Evolutionary conservation across 2,888 invertebrate species (phyloP).

Genomic region (Drosophila imparisetae): DNA sequence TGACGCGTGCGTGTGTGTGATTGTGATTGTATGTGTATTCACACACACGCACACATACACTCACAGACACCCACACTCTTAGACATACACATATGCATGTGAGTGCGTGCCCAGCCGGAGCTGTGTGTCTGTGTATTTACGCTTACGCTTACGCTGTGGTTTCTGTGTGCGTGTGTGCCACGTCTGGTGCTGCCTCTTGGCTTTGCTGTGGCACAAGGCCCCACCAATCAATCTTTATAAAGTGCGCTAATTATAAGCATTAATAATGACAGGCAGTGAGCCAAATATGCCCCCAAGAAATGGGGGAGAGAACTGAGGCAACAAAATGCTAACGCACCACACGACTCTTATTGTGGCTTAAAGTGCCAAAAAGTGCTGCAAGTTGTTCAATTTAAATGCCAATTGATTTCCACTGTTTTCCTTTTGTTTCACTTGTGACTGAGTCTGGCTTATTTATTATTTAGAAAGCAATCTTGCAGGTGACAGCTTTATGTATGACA

Average conservation of each 20-base stretch:
- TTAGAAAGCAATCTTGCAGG: constrained; percentile 37
- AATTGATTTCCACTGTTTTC: constrained; percentile 8
- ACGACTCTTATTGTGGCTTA: constrained; percentile 29
- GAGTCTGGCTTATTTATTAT: constrained; percentile 38
- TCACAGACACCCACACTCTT: background rate
- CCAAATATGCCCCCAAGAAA: constrained; percentile 4
- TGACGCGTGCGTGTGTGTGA: constrained; percentile 25
- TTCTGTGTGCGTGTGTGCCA: constrained; percentile 35
- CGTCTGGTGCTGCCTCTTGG: constrained; percentile 46
- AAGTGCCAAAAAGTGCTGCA: constrained; percentile 12
- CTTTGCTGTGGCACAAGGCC: constrained; percentile 37
- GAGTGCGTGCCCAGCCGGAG: constrained; percentile 25
- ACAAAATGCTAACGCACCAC: constrained; percentile 10
- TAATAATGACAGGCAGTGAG: constrained; percentile 68
- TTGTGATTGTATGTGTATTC: constrained; percentile 16
- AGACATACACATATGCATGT: background rate
- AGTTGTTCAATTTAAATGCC: constrained; percentile 4
- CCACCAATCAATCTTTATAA: constrained; percentile 76
- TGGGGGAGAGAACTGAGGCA: background rate
- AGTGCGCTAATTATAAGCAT: constrained; percentile 73
- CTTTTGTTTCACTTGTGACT: background rate
- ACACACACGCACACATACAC: background rate
- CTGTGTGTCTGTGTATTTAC: constrained; percentile 37
- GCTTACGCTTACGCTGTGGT: constrained; percentile 64
- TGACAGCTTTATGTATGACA: constrained; percentile 7